These are phyloP conservation scores for Eumerus sabulonum DNA, from an alignment of 2,888 invertebrate genomes.

Conservation along the genomic window DNA sequence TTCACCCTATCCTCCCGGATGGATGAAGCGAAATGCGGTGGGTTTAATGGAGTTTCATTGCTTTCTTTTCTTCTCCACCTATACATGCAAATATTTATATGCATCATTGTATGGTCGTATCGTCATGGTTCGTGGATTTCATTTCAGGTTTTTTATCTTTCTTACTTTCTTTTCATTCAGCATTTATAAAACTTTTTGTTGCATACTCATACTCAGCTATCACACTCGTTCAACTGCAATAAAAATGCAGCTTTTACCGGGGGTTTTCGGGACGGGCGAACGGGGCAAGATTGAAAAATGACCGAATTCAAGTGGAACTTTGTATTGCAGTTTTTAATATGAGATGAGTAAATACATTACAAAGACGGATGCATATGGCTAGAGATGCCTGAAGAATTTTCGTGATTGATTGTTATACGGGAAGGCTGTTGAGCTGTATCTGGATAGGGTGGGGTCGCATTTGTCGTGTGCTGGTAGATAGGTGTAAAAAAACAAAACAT, in stretches of 20 bases:
- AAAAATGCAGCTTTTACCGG: too few species aligned
- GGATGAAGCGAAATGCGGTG: conserved; percentile 64
- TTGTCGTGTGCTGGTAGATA: too few species aligned
- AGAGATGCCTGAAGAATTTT: background rate
- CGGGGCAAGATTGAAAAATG: conserved; percentile 47
- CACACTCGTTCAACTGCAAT: too few species aligned
- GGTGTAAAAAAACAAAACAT: too few species aligned
- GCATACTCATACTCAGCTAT: conserved; percentile 28
- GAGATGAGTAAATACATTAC: conserved; percentile 52
- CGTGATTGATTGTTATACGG: too few species aligned
- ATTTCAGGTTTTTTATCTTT: conserved; percentile 36
- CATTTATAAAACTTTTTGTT: conserved; percentile 58
- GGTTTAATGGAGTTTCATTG: conserved; percentile 68
- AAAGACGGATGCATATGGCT: too few species aligned
- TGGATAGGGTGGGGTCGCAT: too few species aligned
- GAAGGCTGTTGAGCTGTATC: too few species aligned
- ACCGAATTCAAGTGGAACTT: conserved; percentile 54
- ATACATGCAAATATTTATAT: background rate
- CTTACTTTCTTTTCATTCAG: conserved; percentile 35
- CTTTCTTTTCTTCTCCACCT: conserved; percentile 28
- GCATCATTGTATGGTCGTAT: background rate
- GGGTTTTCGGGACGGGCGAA: conserved; percentile 7
- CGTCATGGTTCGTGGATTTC: conserved; percentile 55
- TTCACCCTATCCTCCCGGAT: conserved; percentile 63
- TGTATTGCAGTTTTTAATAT: conserved; percentile 17